Conservation (phyloP, 2,113 vertebrate species). For the Pipra filicauda region DNA sequence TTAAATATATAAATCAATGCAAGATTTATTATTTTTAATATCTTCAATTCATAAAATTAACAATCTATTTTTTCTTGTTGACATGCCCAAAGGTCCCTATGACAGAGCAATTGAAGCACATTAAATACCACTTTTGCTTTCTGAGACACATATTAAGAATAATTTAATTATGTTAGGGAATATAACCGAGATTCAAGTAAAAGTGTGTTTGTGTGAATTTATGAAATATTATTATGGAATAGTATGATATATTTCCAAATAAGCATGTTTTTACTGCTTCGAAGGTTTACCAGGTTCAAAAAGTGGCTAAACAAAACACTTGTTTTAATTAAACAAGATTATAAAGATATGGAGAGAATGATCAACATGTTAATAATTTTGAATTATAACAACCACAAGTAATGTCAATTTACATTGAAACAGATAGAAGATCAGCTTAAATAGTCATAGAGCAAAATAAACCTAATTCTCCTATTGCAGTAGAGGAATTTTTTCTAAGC, state of each 20-base stretch:
- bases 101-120: not conserved
- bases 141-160: no score
- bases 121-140: not conserved
- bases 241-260: not conserved
- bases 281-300: not conserved
- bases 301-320: not conserved
- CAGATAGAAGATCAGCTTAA: not conserved
- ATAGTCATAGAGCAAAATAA: not conserved
- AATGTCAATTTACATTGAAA: not conserved
- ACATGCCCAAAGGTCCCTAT: not conserved
- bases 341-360: not conserved
- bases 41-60: not conserved
- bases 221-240: not conserved
- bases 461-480: not conserved
- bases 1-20: not conserved
- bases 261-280: not conserved
- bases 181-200: not conserved
- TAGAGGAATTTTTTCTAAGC: not conserved
- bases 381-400: not conserved
- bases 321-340: not conserved
- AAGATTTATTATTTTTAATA: not conserved
- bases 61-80: not conserved
- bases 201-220: not conserved
- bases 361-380: not conserved
- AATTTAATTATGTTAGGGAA: not conserved